phyloP scores from a whole-genome alignment of 2,797 vertebrate species.

The Anabacerthia variegaticeps region DNA sequence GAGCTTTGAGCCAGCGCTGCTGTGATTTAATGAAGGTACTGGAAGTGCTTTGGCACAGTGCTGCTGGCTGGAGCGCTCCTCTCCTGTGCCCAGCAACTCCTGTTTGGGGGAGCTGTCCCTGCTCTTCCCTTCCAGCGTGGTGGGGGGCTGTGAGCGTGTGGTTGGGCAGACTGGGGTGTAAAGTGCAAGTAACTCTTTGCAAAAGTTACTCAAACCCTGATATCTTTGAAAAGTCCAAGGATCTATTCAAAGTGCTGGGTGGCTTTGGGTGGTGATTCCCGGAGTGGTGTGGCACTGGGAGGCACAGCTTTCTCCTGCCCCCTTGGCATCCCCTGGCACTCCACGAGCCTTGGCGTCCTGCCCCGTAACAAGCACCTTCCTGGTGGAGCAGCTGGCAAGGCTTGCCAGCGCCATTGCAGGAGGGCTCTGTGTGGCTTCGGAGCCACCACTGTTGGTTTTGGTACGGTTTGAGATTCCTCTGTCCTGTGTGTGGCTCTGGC shows the following conservation, averaged over 20 bases:
- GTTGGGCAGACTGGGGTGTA: neutral
- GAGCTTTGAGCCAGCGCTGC: neutral
- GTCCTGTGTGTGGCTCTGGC: neutral
- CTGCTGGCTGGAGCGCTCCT: neutral
- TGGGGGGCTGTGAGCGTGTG: accelerated
- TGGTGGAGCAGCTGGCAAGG: neutral
- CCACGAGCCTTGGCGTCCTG: accelerated
- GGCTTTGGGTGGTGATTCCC: neutral
- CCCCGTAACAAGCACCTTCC: neutral
- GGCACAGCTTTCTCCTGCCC: neutral
- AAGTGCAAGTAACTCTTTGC: neutral
- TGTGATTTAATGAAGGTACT: neutral
- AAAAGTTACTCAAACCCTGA: neutral
- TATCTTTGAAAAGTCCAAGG: neutral
- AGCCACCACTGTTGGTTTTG: neutral
- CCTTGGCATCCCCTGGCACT: accelerated
- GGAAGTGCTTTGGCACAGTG: neutral
- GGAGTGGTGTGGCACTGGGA: neutral
- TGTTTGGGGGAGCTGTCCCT: neutral
- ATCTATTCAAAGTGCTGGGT: accelerated
- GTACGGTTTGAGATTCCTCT: neutral
- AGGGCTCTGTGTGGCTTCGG: neutral
- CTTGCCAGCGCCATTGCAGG: neutral
- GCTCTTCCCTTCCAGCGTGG: neutral
- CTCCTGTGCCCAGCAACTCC: neutral